Conservation (phyloP, 2,113 vertebrate genomes). For the Rhodinocichla rosea region DNA sequence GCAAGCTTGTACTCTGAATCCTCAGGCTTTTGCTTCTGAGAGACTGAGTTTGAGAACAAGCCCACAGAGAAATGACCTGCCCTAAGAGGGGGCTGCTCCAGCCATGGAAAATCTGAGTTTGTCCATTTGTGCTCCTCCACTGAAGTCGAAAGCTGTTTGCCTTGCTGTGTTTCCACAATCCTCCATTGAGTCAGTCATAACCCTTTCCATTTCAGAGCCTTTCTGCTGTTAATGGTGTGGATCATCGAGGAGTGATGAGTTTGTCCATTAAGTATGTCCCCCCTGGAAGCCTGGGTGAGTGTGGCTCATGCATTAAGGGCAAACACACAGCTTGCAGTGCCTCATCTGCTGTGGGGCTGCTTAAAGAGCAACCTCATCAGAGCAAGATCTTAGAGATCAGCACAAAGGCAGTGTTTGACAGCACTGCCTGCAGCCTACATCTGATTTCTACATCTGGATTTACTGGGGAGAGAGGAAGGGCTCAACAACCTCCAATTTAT, state of each 20-base stretch:
- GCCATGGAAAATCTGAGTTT: neutral
- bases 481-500: neutral
- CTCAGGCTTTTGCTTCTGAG: neutral
- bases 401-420: neutral
- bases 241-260: slow-evolving; percentile 73
- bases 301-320: neutral
- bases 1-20: neutral
- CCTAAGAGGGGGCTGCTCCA: neutral
- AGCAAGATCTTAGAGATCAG: neutral
- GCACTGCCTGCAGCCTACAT: neutral
- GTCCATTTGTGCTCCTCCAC: neutral
- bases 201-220: slow-evolving; percentile 61
- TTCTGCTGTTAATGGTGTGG: slow-evolving; percentile 61
- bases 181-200: neutral
- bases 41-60: neutral
- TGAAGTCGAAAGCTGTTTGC: neutral
- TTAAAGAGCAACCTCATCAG: neutral
- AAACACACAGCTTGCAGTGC: neutral
- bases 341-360: neutral
- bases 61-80: neutral
- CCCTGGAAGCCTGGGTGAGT: slow-evolving; percentile 68
- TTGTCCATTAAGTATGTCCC: slow-evolving; percentile 72
- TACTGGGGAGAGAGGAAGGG: neutral
- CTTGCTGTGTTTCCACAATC: neutral
- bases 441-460: neutral